phyloP scores from a whole-genome alignment of 92 coral and sea anemone species.

The Virgularia gustaviana region DNA sequence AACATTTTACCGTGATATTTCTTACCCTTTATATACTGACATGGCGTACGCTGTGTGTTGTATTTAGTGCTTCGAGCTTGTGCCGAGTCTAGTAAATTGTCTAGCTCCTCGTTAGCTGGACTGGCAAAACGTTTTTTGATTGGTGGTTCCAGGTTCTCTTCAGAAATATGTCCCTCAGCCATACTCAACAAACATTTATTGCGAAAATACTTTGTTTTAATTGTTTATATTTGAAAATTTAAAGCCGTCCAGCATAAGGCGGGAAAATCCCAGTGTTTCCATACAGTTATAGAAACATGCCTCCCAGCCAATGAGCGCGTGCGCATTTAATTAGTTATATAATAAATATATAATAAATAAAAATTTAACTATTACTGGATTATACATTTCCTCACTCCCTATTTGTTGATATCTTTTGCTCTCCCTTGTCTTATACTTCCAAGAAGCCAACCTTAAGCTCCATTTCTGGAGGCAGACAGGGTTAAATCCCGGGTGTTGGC shows the following conservation, averaged over 20 bases:
- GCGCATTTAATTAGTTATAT: no score
- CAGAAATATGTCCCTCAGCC: no score
- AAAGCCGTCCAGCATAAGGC: no score
- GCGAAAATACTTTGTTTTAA: no score
- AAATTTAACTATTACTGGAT: no score
- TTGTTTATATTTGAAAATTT: no score
- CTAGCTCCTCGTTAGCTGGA: constrained; percentile 19
- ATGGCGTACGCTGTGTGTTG: constrained; percentile 42
- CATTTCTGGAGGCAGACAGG: constrained; percentile 46
- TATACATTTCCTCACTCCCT: constrained; percentile 36
- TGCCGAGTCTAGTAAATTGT: constrained; percentile 18
- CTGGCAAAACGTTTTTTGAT: constrained; percentile 19
- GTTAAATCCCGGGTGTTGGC: constrained; percentile 37
- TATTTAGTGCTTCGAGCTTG: constrained; percentile 24
- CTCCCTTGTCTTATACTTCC: constrained; percentile 29
- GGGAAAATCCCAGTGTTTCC: no score
- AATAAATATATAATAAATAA: no score
- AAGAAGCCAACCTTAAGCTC: constrained; percentile 34
- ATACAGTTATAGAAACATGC: no score
- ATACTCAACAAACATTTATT: no score
- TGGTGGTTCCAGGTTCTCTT: no score
- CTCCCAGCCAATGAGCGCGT: no score
- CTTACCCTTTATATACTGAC: constrained; percentile 45
- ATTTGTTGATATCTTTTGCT: constrained; percentile 32
- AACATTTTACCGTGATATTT: not conserved